These are phyloP conservation scores for Drosophila mettleri DNA, from an alignment of 2,888 invertebrate species.

Conservation along the genomic window DNA sequence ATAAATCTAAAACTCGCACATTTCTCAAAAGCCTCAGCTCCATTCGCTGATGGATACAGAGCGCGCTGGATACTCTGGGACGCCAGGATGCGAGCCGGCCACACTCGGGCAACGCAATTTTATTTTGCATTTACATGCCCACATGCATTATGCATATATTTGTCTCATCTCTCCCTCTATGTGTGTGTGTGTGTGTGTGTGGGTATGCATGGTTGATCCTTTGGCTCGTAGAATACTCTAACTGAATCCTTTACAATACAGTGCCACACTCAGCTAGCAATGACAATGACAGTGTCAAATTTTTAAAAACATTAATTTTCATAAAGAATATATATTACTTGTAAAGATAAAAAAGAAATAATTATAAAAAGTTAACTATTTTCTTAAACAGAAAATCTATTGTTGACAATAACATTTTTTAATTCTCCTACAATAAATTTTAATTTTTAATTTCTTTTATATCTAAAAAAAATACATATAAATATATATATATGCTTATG, in stretches of 20 bases:
- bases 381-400: no score
- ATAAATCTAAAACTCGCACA: slow-evolving; percentile 80
- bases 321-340: no score
- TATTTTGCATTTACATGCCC: slow-evolving; percentile 76
- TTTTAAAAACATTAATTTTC: no score
- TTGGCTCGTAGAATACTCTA: slow-evolving; percentile 28
- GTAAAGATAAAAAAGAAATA: no score
- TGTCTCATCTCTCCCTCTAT: neutral
- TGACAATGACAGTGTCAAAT: neutral
- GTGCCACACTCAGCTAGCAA: neutral
- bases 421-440: no score
- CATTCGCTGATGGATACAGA: slow-evolving; percentile 60
- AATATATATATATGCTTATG: no score
- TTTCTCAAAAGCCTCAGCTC: slow-evolving; percentile 53
- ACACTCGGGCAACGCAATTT: slow-evolving; percentile 74
- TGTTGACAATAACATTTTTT: no score
- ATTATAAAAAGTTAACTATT: no score
- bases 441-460: no score
- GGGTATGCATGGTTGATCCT: slow-evolving; percentile 13
- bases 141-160: slow-evolving; percentile 74
- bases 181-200: slow-evolving; percentile 10
- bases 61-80: slow-evolving; percentile 52
- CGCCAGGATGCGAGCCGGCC: slow-evolving; percentile 68
- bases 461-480: no score
- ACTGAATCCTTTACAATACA: neutral